Base-by-base conservation (phyloP, 92 coral and sea anemone species). In the Porites evermanni region DNA sequence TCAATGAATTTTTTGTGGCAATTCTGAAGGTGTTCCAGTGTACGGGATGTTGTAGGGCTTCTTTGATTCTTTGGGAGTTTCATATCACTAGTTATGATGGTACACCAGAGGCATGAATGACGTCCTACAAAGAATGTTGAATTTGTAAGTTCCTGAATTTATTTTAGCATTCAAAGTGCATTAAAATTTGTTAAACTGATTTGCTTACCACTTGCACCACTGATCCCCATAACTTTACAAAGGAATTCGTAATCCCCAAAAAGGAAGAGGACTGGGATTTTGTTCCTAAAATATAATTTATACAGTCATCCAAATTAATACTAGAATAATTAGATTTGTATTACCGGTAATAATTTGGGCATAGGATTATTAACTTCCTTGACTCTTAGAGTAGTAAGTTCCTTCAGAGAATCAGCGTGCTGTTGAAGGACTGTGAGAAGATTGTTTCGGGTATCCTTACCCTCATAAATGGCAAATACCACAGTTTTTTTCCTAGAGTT, bases 381-480 rank as follows among this genome's bases (percentile, higher is more conserved):
- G 58, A 66, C 53, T 66, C 58, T 83, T 9, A 59, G 47, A 69
- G 56, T 38, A 32, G 54, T 66, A 54, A 83, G 53, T 54, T 83
- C 87, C 21, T 7, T 29, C 58, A 83, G 79, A 10, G 72, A 58
- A 6, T 71, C 87, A 24, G 63, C 65, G 14, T 83, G 74, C 5
- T 67, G 87, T 67, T 73, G 23, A 53, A 67, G 72, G 11, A 82
- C 80, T 0, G 79, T 71, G 24, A 53, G 16, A 32, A 83, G 87
- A 69, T 83, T 83, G 70, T 83, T 83, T 29, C 71, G 29, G 79
- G 87, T 83, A 72, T 83, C 87, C 29, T 83, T 83, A n/a, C n/a
- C n/a, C n/a, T n/a, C n/a, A n/a, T n/a, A n/a, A 7, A 83, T 71
- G 16, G 79, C 58, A 71, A 83, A 83, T 16, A 72, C 87, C 72